Conservation (phyloP, 2,888 invertebrate species). For the Andrena minutula region DNA sequence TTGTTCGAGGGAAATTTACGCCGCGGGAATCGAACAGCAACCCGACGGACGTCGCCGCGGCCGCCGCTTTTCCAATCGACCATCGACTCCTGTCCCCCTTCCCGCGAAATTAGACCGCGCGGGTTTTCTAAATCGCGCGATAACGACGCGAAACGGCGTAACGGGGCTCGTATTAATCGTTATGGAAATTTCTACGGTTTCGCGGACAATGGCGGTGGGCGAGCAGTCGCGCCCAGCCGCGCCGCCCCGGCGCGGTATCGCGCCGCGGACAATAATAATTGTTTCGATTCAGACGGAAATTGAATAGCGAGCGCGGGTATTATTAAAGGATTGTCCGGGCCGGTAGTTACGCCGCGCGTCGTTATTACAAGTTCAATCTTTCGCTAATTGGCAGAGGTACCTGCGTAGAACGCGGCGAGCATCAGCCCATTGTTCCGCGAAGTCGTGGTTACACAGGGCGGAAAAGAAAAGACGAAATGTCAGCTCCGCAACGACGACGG, state of each 20-base stretch:
- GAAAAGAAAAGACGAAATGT: conserved; percentile 14
- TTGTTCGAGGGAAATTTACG: conserved; percentile 17
- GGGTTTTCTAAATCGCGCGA: conserved; percentile 22
- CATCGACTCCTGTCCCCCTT: not conserved
- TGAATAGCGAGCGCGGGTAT: conserved; percentile 55
- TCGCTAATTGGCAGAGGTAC: conserved; percentile 44
- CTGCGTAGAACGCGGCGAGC: not conserved
- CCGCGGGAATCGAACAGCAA: not conserved
- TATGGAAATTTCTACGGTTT: conserved; percentile 62
- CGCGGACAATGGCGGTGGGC: conserved; percentile 26
- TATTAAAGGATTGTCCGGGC: conserved; percentile 47
- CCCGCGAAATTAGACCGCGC: conserved; percentile 14
- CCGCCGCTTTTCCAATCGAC: not conserved
- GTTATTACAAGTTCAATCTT: conserved; percentile 45
- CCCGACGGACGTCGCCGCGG: not conserved
- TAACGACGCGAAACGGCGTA: conserved; percentile 12
- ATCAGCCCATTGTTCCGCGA: not conserved
- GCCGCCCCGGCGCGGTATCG: conserved; percentile 23
- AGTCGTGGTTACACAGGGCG: not conserved
- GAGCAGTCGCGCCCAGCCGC: not conserved
- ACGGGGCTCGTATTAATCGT: conserved; percentile 56
- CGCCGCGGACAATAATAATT: conserved; percentile 64
- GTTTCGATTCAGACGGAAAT: conserved; percentile 67
- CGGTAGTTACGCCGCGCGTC: conserved; percentile 10
- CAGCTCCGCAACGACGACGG: not conserved